Conservation (phyloP, 2,113 vertebrate species). For the Girardinichthys multiradiatus region DNA sequence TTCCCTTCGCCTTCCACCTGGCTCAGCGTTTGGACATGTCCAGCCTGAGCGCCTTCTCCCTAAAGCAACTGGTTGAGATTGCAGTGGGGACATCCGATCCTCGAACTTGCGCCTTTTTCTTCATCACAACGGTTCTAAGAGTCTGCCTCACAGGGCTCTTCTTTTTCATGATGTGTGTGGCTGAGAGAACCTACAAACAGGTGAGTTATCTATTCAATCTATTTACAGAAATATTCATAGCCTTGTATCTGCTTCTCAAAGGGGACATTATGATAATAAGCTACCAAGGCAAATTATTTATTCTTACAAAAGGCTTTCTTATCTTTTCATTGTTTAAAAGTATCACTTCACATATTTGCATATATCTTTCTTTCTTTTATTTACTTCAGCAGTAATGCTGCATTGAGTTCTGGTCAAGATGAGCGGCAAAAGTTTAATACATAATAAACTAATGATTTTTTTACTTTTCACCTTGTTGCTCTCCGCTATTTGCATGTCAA, state of each 20-base stretch:
- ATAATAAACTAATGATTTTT: too few species aligned
- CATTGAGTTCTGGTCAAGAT: not conserved
- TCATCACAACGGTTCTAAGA: slow-evolving; percentile 89
- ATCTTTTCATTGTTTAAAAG: too few species aligned
- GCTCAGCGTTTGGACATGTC: slow-evolving; percentile 83
- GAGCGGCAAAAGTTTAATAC: too few species aligned
- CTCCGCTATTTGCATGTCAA: too few species aligned
- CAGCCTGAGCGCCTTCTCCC: slow-evolving; percentile 79
- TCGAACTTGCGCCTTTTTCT: slow-evolving; percentile 77
- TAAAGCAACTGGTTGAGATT: slow-evolving; percentile 79
- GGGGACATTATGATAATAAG: not conserved
- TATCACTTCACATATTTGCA: not conserved
- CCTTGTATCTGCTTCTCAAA: not conserved
- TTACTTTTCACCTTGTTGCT: too few species aligned
- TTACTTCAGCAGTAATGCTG: not conserved
- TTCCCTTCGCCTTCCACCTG: slow-evolving; percentile 90
- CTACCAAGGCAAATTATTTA: not conserved
- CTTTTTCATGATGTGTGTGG: slow-evolving; percentile 99
- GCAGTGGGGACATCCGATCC: slow-evolving; percentile 79
- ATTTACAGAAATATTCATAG: not conserved
- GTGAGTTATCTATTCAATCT: slow-evolving; percentile 63
- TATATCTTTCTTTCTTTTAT: not conserved
- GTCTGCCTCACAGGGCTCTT: slow-evolving; percentile 93
- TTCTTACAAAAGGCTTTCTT: not conserved
- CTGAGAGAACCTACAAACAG: slow-evolving; percentile 97